Evolutionary conservation across 1,140 invertebrate genomes (phyloP).

Genomic region (Euglossa dilemma): DNA sequence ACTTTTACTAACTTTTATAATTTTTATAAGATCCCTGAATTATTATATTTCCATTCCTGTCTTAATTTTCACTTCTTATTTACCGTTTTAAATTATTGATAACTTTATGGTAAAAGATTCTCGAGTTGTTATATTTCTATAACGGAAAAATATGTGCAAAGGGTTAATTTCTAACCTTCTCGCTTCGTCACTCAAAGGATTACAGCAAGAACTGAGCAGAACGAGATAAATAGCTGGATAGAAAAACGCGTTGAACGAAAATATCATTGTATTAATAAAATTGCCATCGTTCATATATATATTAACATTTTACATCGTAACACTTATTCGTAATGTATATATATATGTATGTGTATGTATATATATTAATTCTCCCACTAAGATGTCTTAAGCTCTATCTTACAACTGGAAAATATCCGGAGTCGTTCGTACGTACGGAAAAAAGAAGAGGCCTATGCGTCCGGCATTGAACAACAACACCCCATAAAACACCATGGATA

Average conservation of each 20-base stretch:
- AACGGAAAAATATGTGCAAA: not conserved
- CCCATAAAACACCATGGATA: constrained; percentile 70
- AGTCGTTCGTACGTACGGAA: constrained; percentile 24
- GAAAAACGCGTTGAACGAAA: constrained; percentile 34
- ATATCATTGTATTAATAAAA: constrained; percentile 52
- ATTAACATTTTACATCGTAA: constrained; percentile 54
- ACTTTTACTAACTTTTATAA: too few species aligned
- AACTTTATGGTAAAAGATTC: too few species aligned
- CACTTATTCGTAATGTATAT: constrained; percentile 32
- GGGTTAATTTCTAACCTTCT: not conserved
- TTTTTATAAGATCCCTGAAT: too few species aligned
- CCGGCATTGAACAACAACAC: constrained; percentile 39
- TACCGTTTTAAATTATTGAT: too few species aligned
- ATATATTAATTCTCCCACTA: constrained; percentile 40
- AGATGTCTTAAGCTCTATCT: constrained; percentile 45
- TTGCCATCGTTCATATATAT: constrained; percentile 43
- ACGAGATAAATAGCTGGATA: not conserved
- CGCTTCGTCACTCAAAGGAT: constrained; percentile 1
- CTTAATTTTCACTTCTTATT: too few species aligned
- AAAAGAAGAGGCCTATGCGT: constrained; percentile 33
- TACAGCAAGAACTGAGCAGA: not conserved
- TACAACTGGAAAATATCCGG: constrained; percentile 20
- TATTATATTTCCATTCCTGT: too few species aligned
- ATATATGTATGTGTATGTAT: not conserved
- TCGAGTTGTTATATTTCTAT: too few species aligned